Percentiles rank a stretch among this genome's conserved stretches.
These are phyloP conservation scores for Myotis yumanensis DNA, from an alignment of 2,113 vertebrate genomes.

Conservation along the genomic window DNA sequence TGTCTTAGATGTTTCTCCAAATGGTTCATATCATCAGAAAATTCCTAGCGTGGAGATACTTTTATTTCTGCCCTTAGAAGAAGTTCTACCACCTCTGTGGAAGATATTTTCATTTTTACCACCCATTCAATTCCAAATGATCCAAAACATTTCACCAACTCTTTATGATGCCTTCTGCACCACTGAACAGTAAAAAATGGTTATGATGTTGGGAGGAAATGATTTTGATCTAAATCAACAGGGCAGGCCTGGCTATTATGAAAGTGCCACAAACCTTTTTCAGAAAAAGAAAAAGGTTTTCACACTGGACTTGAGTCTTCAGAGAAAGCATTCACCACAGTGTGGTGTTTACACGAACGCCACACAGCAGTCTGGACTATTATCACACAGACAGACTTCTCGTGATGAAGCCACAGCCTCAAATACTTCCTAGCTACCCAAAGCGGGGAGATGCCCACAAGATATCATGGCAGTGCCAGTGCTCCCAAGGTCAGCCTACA, in stretches of 20 bases:
- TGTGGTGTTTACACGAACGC: neutral
- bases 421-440: neutral
- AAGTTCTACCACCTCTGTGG: neutral
- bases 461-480: neutral
- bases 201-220: conserved; percentile 36
- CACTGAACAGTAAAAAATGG: conserved; percentile 36
- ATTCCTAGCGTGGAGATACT: neutral
- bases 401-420: neutral
- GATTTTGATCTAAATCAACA: conserved; percentile 53
- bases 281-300: neutral
- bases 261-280: neutral
- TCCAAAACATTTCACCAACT: conserved; percentile 39
- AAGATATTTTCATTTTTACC: conserved; percentile 9
- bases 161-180: conserved; percentile 36
- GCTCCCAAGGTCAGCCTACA: neutral
- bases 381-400: neutral
- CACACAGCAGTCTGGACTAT: neutral
- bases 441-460: neutral
- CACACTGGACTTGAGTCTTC: conserved; percentile 11
- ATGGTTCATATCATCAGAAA: neutral
- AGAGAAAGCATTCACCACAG: neutral
- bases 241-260: neutral
- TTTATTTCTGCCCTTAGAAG: neutral
- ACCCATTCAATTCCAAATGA: neutral
- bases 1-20: neutral